Evolutionary conservation across 1,140 invertebrate genomes (phyloP).

Genomic region (Plectus sambesii): DNA sequence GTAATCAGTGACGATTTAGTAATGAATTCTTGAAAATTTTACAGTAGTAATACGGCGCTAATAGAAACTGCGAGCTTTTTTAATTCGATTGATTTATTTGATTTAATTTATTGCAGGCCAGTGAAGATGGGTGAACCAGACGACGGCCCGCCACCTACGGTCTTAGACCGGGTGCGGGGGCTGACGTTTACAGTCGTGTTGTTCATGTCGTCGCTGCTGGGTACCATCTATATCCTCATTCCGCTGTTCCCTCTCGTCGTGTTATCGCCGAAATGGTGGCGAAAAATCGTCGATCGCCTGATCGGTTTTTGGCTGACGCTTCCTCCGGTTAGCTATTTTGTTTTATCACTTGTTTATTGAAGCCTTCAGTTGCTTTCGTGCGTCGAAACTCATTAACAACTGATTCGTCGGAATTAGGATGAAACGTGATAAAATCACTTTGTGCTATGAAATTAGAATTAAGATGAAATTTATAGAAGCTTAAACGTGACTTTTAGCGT

Average conservation of each 20-base stretch:
- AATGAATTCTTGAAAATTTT: too few relatives aligned
- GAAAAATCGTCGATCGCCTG: conserved; percentile 34
- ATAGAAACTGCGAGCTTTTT: too few relatives aligned
- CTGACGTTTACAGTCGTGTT: conserved; percentile 28
- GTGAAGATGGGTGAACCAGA: conserved; percentile 30
- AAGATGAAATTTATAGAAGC: too few relatives aligned
- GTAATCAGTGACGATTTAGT: too few relatives aligned
- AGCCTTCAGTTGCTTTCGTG: conserved; percentile 1
- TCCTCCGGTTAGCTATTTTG: conserved; percentile 28
- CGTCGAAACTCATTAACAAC: too few relatives aligned
- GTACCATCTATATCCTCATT: conserved; percentile 31
- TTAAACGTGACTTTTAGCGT: too few relatives aligned
- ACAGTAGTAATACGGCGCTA: too few relatives aligned
- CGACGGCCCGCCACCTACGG: conserved; percentile 19
- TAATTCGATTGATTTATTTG: too few relatives aligned
- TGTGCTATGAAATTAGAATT: too few relatives aligned
- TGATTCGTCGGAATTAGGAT: too few relatives aligned
- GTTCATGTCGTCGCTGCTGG: conserved; percentile 39
- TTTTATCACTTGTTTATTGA: conserved; percentile 1
- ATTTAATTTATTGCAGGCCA: too few relatives aligned
- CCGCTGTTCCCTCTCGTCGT: conserved; percentile 35
- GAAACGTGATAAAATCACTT: too few relatives aligned
- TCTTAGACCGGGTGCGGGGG: conserved; percentile 22
- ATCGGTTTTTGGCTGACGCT: conserved; percentile 41
- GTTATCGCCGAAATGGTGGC: conserved; percentile 29